Conservation (phyloP, 2,888 invertebrate genomes). For the Drosophila rubida region DNA sequence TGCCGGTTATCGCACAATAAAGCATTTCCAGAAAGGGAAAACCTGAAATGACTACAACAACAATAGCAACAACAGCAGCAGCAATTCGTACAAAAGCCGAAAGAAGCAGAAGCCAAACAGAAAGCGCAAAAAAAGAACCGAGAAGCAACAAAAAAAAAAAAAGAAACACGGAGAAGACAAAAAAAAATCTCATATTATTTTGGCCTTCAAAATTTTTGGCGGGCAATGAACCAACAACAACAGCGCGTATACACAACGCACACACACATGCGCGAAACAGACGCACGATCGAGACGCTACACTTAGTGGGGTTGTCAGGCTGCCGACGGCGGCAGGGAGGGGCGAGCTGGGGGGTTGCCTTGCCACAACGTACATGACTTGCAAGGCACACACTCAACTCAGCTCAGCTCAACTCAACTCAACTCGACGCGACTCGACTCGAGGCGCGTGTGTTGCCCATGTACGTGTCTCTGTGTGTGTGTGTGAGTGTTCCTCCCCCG, state of each 20-base stretch:
- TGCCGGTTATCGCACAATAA: slow-evolving; percentile 48
- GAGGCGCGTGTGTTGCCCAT: slow-evolving; percentile 44
- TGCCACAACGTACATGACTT: slow-evolving; percentile 38
- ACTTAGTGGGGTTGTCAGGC: neutral
- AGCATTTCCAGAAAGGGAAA: slow-evolving; percentile 77
- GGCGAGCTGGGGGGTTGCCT: neutral
- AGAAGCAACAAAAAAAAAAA: slow-evolving; percentile 30
- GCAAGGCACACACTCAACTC: slow-evolving; percentile 31
- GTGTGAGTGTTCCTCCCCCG: neutral
- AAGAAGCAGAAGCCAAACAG: slow-evolving; percentile 63
- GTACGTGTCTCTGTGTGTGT: too few relatives aligned
- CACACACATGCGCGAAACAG: slow-evolving; percentile 33
- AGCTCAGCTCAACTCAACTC: neutral
- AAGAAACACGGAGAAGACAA: slow-evolving; percentile 39
- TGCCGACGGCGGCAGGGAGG: neutral
- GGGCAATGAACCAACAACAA: slow-evolving; percentile 84
- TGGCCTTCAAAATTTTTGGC: slow-evolving; percentile 84
- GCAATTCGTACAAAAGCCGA: slow-evolving; percentile 48
- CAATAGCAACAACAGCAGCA: slow-evolving; percentile 35
- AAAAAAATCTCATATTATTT: slow-evolving; percentile 79
- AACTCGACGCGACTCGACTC: neutral
- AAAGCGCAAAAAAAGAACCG: slow-evolving; percentile 50
- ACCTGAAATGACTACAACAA: slow-evolving; percentile 70
- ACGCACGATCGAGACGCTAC: slow-evolving; percentile 45
- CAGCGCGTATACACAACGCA: slow-evolving; percentile 2